These are phyloP conservation scores for Hydraecia micacea DNA, from an alignment of 2,888 invertebrate genomes.

Conservation along the genomic window DNA sequence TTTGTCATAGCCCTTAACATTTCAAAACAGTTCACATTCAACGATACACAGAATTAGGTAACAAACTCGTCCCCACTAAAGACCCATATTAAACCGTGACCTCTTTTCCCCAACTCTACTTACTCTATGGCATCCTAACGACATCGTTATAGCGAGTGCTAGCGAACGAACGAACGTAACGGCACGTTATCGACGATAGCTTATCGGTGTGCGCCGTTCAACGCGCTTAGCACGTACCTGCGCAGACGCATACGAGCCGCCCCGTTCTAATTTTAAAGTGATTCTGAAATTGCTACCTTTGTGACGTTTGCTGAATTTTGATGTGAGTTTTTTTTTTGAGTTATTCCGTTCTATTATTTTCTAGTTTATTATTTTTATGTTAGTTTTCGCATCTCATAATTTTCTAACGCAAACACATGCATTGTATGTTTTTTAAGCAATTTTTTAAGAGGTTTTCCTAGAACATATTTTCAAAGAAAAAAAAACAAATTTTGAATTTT, in stretches of 20 bases:
- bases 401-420: neutral
- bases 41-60: conserved; percentile 14
- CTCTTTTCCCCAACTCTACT: neutral
- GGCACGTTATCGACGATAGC: conserved; percentile 74
- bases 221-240: conserved; percentile 58
- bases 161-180: conserved; percentile 69
- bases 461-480: neutral
- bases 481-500: too few species aligned
- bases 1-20: too few species aligned
- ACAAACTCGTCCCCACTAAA: conserved; percentile 1
- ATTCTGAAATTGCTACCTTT: conserved; percentile 22
- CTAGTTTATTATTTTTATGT: neutral
- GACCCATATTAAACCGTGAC: neutral
- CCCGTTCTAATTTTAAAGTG: conserved; percentile 62
- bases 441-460: neutral
- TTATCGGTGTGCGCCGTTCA: conserved; percentile 69
- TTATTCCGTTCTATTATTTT: neutral
- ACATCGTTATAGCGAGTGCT: conserved; percentile 69
- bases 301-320: conserved; percentile 2
- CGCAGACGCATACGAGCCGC: conserved; percentile 47
- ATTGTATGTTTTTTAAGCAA: neutral
- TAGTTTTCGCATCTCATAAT: neutral
- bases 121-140: conserved; percentile 68
- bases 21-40: neutral
- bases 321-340: conserved; percentile 34